Evolutionary conservation across 2,113 vertebrate genomes (phyloP), one percentile per base, ranked within the genome.

Genomic region (Balaenoptera acutorostrata): DNA sequence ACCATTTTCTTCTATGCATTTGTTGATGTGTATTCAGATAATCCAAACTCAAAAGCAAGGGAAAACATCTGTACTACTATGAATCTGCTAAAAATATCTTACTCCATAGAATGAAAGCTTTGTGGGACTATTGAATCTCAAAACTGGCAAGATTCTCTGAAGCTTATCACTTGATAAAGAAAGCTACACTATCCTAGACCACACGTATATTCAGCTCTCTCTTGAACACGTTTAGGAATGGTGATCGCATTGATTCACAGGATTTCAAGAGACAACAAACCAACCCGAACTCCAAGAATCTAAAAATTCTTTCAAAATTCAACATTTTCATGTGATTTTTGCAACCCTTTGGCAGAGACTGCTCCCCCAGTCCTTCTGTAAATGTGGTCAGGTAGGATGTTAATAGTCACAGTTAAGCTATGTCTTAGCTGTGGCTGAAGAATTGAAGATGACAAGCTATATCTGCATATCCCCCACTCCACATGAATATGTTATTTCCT

Each of bases 361-460:
- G n/a, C 20, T 78, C 23, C 8, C 25, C 72, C 14, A 20, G 12
- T 72, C 59, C 36, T 94, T 85, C 36, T 25, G 6, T 63, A 90
- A 90, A 69, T 20, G 17, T 93, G 57, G 3, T 41, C 44, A 78
- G 41, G 8, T 80, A 66, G 80, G 77, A 88, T 78, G 74, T 36
- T 74, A 91, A 93, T 81, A 64, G 71, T 27, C 63, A 84, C 33
- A 93, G 49, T 39, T 88, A 49, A 95, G 78, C 66, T 82, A 52
- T 52, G 49, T 52, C 49, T 52, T 52, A 52, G 14, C 49, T 52
- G 49, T 52, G 49, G 49, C 14, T 96, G 46, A 80, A 20, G 15
- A 96, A 96, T 41, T 88, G 83, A 88, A 96, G 95, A 86, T 74
- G 80, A 96, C 75, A 95, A 33, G n/a, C 66, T 87, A 14, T 66